Evolutionary conservation across 2,888 invertebrate genomes (phyloP).

Genomic region (Tinea pellionella): DNA sequence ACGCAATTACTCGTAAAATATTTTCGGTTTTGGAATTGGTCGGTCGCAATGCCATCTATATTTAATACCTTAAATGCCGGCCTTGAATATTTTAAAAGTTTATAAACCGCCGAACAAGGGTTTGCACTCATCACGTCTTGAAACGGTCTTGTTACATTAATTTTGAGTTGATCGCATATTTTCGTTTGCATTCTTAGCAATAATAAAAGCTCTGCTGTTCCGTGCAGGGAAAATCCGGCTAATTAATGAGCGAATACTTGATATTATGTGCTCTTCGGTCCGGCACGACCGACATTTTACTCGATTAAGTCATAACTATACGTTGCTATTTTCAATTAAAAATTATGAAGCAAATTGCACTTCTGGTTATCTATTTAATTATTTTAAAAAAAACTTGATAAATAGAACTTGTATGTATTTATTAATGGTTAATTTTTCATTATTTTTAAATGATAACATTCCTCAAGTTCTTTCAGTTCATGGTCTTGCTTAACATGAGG

Average conservation of each 20-base stretch:
- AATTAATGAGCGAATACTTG: slow-evolving; percentile 34
- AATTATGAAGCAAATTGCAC: neutral
- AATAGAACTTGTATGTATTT: too few relatives aligned
- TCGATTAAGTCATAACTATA: slow-evolving; percentile 17
- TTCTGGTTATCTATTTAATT: too few relatives aligned
- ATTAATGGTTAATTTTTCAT: too few relatives aligned
- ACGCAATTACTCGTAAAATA: slow-evolving; percentile 53
- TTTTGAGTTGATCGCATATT: slow-evolving; percentile 7
- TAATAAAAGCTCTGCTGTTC: slow-evolving; percentile 12
- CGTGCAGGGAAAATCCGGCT: slow-evolving; percentile 31
- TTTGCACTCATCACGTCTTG: slow-evolving; percentile 7
- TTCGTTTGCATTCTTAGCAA: slow-evolving; percentile 6
- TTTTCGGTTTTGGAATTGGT: slow-evolving; percentile 33
- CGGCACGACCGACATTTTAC: slow-evolving; percentile 20
- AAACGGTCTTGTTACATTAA: slow-evolving; percentile 3
- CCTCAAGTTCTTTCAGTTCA: too few relatives aligned
- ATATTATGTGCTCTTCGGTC: slow-evolving; percentile 22
- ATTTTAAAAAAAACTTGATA: too few relatives aligned
- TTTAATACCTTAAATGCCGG: slow-evolving; percentile 1
- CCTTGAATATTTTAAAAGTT: slow-evolving; percentile 7
- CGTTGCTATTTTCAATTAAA: slow-evolving; percentile 12
- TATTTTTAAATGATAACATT: too few relatives aligned
- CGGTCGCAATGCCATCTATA: neutral
- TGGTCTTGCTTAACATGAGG: too few relatives aligned
- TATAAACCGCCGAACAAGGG: slow-evolving; percentile 4